These are phyloP conservation scores for Odocoileus hemionus DNA, from an alignment of 2,113 vertebrate species.

Conservation along the genomic window DNA sequence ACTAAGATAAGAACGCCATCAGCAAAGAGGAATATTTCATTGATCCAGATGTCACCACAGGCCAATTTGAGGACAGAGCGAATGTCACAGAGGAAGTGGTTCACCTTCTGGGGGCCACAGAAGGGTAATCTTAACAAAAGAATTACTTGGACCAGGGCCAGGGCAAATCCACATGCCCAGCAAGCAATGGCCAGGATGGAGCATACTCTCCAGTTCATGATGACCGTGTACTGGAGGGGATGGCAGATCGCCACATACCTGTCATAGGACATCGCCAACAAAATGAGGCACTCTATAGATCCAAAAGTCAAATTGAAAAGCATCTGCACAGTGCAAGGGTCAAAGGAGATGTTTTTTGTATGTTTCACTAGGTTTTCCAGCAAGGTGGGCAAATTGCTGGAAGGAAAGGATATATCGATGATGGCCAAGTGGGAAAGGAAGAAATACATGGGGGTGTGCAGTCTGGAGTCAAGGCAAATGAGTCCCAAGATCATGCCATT, in stretches of 20 bases:
- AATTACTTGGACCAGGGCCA: not conserved
- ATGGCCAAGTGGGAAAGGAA: not conserved
- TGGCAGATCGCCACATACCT: constrained; percentile 35
- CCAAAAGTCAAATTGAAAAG: not conserved
- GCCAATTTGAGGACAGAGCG: constrained; percentile 46
- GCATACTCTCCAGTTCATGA: not conserved
- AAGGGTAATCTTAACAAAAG: constrained; percentile 24
- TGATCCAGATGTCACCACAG: constrained; percentile 38
- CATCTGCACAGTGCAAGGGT: not conserved
- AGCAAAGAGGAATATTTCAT: not conserved
- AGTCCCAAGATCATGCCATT: not conserved
- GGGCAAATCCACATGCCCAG: constrained; percentile 29
- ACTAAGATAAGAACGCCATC: not conserved
- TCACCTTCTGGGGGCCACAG: constrained; percentile 23
- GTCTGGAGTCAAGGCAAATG: not conserved
- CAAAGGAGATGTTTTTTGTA: not conserved
- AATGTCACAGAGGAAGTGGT: constrained; percentile 61
- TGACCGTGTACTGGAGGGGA: not conserved
- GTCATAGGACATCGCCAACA: constrained; percentile 1
- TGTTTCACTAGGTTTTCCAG: not conserved
- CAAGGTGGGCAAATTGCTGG: not conserved
- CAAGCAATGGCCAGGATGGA: not conserved
- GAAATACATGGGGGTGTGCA: not conserved
- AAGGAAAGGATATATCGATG: not conserved
- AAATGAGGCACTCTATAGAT: not conserved